phyloP scores from a whole-genome alignment of 1,140 invertebrate genomes.

The Drosophila tropicalis region DNA sequence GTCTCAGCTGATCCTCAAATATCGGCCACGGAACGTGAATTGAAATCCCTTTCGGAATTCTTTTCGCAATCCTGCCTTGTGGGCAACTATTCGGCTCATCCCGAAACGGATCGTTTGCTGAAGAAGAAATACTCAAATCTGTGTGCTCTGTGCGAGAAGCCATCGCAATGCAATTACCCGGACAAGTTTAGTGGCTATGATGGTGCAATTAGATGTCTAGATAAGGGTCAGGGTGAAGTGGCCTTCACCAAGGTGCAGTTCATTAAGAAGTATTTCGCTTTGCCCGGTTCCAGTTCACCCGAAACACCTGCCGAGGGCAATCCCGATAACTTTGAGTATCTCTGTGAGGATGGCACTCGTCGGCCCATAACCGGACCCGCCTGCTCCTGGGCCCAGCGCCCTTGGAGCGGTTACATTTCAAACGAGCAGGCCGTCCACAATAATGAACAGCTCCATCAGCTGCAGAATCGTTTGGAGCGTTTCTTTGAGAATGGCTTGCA shows the following conservation, averaged over 20 bases:
- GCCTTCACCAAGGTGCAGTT: slow-evolving; percentile 93
- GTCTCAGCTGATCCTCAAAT: slow-evolving; percentile 87
- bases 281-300: slow-evolving; percentile 71
- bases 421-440: slow-evolving; percentile 86
- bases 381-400: slow-evolving; percentile 90
- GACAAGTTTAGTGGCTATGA: slow-evolving; percentile 93
- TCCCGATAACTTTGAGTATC: slow-evolving; percentile 87
- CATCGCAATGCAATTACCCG: slow-evolving; percentile 90
- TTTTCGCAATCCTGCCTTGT: slow-evolving; percentile 91
- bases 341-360: slow-evolving; percentile 92
- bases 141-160: slow-evolving; percentile 89
- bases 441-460: slow-evolving; percentile 72
- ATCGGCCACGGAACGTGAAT: slow-evolving; percentile 90
- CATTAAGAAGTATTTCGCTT: slow-evolving; percentile 89
- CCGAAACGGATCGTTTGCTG: slow-evolving; percentile 86
- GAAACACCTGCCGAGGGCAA: slow-evolving; percentile 77
- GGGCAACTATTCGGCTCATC: slow-evolving; percentile 90
- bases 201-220: slow-evolving; percentile 91
- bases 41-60: slow-evolving; percentile 88
- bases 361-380: slow-evolving; percentile 87
- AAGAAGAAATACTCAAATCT: slow-evolving; percentile 89
- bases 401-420: slow-evolving; percentile 90
- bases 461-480: slow-evolving; percentile 72
- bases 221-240: slow-evolving; percentile 90
- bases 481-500: slow-evolving; percentile 78